phyloP scores from a whole-genome alignment of 2,888 invertebrate genomes.

The Aelia acuminata region DNA sequence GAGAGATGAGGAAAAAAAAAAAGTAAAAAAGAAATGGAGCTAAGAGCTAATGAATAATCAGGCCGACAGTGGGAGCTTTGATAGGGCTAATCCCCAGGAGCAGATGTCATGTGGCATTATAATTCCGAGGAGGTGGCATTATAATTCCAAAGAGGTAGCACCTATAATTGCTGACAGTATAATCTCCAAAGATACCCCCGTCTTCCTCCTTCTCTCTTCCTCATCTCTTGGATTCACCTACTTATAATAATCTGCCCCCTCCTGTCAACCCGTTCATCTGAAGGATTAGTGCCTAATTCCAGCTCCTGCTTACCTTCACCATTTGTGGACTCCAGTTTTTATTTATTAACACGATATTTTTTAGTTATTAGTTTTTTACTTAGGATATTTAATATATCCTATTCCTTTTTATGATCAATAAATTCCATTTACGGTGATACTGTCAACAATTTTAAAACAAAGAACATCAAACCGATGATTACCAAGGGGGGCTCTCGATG shows the following conservation, averaged over 20 bases:
- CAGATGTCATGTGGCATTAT: slow-evolving; percentile 43
- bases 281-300: neutral
- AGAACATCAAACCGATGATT: too few relatives aligned
- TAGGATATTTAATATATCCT: too few relatives aligned
- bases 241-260: neutral
- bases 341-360: too few relatives aligned
- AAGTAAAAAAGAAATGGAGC: neutral
- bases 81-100: slow-evolving; percentile 7
- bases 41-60: slow-evolving; percentile 49
- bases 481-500: too few relatives aligned
- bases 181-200: neutral
- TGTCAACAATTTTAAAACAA: too few relatives aligned
- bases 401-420: too few relatives aligned
- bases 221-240: neutral
- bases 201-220: neutral
- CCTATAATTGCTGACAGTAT: slow-evolving; percentile 42
- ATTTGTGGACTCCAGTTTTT: neutral
- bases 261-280: neutral
- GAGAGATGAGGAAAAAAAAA: too few relatives aligned
- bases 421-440: too few relatives aligned
- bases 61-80: slow-evolving; percentile 25
- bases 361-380: too few relatives aligned
- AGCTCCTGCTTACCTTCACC: neutral
- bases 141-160: neutral
- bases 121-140: slow-evolving; percentile 19